These are phyloP conservation scores for Ctenopoma kingsleyae DNA, from an alignment of 2,797 vertebrate species.

Conservation along the genomic window DNA sequence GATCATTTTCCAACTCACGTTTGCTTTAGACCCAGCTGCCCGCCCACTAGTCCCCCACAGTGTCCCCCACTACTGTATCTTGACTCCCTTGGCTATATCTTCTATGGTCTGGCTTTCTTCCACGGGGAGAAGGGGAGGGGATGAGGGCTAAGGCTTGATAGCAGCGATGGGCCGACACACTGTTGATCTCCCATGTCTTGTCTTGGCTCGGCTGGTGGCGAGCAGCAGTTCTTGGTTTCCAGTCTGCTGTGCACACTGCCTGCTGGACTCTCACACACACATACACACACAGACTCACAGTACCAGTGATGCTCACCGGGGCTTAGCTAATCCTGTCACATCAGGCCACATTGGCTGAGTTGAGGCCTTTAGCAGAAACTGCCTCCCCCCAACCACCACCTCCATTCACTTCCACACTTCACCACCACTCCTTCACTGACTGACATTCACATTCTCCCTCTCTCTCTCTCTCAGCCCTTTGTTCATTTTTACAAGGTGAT, in stretches of 20 bases:
- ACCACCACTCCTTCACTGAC: conserved; percentile 49
- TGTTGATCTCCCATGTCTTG: conserved; percentile 79
- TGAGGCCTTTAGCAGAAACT: conserved; percentile 76
- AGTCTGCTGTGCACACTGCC: conserved; percentile 65
- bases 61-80: conserved; percentile 60
- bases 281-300: conserved; percentile 50
- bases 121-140: conserved; percentile 53
- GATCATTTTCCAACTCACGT: conserved; percentile 86
- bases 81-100: conserved; percentile 65
- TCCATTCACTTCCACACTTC: conserved; percentile 61
- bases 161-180: conserved; percentile 71
- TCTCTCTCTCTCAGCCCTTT: conserved; percentile 58
- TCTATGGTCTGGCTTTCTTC: conserved; percentile 62
- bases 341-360: conserved; percentile 78
- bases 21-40: conserved; percentile 82
- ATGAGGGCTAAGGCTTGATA: conserved; percentile 60
- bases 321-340: conserved; percentile 88
- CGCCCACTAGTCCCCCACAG: conserved; percentile 72
- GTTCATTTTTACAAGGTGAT: conserved; percentile 75
- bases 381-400: conserved; percentile 27
- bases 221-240: conserved; percentile 79
- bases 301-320: conserved; percentile 85
- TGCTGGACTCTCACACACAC: conserved; percentile 37
- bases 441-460: conserved; percentile 2
- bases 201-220: conserved; percentile 81